A percentile compares a stretch with the other conserved stretches of the same genome.
Conservation (phyloP, 37 sponge, comb jelly and placozoan genomes). For the Haliclona indistincta region DNA sequence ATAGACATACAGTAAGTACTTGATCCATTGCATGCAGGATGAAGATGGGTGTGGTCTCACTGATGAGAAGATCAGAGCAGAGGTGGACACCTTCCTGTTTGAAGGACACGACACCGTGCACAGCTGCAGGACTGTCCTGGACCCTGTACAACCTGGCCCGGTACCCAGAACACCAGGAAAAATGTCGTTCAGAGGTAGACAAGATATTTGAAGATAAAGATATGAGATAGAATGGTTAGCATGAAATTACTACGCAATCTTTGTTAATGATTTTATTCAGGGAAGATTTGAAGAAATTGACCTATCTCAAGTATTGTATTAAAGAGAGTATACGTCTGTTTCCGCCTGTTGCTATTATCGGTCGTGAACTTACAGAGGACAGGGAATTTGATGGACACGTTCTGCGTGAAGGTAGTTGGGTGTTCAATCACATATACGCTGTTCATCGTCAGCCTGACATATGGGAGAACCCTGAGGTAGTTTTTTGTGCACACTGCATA, state of each 20-base stretch:
- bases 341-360: slow-evolving; percentile 71
- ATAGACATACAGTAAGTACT: not conserved
- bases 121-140: slow-evolving; percentile 81
- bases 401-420: slow-evolving; percentile 61
- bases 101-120: slow-evolving; percentile 96
- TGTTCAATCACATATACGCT: slow-evolving; percentile 37
- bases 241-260: not conserved
- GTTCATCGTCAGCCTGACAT: slow-evolving; percentile 77
- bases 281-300: slow-evolving; percentile 62
- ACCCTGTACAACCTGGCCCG: slow-evolving; percentile 83
- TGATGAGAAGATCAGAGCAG: slow-evolving; percentile 83
- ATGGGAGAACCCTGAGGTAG: slow-evolving; percentile 89
- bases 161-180: slow-evolving; percentile 84
- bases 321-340: slow-evolving; percentile 86
- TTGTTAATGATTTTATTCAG: slow-evolving; percentile 23
- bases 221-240: slow-evolving; percentile 52
- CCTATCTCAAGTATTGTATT: slow-evolving; percentile 70
- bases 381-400: slow-evolving; percentile 51
- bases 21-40: slow-evolving; percentile 37
- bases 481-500: too few species aligned
- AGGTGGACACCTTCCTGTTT: slow-evolving; percentile 96
- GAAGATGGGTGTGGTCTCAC: slow-evolving; percentile 60
- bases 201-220: slow-evolving; percentile 69
- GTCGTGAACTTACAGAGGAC: slow-evolving; percentile 52
- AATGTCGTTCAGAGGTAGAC: slow-evolving; percentile 80